Conservation (phyloP, 2,888 invertebrate species). For the Cataglyphis altisquamis region DNA sequence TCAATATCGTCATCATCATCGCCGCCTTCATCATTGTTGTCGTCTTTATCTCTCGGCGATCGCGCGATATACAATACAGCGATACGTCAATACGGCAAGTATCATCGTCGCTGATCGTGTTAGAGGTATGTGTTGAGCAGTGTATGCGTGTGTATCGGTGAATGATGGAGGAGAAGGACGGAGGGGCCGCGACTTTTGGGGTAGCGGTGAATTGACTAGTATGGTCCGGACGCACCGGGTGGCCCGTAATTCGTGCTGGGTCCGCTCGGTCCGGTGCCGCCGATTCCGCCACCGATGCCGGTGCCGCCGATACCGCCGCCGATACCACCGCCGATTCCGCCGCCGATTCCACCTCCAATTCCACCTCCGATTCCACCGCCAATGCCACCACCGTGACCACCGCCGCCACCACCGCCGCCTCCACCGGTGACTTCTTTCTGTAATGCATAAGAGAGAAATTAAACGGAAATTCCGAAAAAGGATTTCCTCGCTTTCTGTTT, state of each 20-base stretch:
- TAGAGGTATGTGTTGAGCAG: constrained; percentile 65
- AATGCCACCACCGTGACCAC: constrained; percentile 77
- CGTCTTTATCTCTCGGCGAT: constrained; percentile 57
- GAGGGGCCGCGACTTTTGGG: constrained; percentile 65
- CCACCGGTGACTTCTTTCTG: constrained; percentile 80
- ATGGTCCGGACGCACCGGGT: constrained; percentile 91
- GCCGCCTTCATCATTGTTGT: constrained; percentile 67
- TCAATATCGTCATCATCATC: constrained; percentile 59
- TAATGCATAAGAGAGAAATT: constrained; percentile 32
- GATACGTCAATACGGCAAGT: constrained; percentile 71
- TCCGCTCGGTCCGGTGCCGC: constrained; percentile 83
- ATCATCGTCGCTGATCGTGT: constrained; percentile 68
- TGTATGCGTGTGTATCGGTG: constrained; percentile 59
- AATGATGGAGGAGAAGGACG: constrained; percentile 60
- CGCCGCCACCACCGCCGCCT: constrained; percentile 73
- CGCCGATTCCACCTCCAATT: constrained; percentile 81
- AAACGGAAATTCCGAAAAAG: neutral
- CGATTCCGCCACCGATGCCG: constrained; percentile 79
- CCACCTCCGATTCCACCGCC: constrained; percentile 78
- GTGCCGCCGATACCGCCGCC: constrained; percentile 76
- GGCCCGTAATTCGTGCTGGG: constrained; percentile 89
- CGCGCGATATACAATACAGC: constrained; percentile 65
- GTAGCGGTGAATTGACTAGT: constrained; percentile 86
- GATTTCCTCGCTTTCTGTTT: neutral
- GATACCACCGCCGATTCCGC: constrained; percentile 74